Evolutionary conservation across 2,113 vertebrate species (phyloP), one percentile per base, ranked within the genome.

Genomic region (Piprites chloris): DNA sequence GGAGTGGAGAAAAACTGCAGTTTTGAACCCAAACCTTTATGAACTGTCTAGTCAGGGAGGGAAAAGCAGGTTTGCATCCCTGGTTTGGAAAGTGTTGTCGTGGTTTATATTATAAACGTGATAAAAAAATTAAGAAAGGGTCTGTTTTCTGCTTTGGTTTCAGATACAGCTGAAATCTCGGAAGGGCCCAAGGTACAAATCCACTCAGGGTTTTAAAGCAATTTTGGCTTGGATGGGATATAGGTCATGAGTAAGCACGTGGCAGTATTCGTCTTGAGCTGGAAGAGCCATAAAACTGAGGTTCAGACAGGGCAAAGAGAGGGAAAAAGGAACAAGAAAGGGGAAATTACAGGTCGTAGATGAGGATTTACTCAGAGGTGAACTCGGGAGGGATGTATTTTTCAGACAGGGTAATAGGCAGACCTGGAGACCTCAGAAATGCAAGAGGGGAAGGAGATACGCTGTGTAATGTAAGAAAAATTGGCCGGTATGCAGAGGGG

Each of bases 141-240:
- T 84, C 58, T 79, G 0, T 85, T 92, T 96, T 90, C 47, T 87
- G 44, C 47, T 92, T 72, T 42, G 49, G 21, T 88, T 89, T 87
- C 39, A 20, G 66, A 65, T 47, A 44, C 10, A 88, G 65, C 66
- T 82, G 88, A 94, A 85, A 68, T 58, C 32, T 82, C 90, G 78
- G 69, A 56, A 27, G 76, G 56, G 69, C 21, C 66, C 53, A 30
- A 72, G 86, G 86, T 96, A 75, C 61, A 89, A 93, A 85, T 69
- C 76, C 66, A 76, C 19, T 0, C 23, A 92, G 79, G 42, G 35
- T 86, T 97, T 93, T 84, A 90, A 89, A 66, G 76, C 58, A 49
- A 13, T 93, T 93, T 87, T 95, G 86, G 56, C 88, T 89, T 94
- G 83, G 90, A 88, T 93, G 83, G 88, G 95, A 87, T 85, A 76